Evolutionary conservation across 2,888 invertebrate genomes (phyloP).

Genomic region (Drosophila paracracens): DNA sequence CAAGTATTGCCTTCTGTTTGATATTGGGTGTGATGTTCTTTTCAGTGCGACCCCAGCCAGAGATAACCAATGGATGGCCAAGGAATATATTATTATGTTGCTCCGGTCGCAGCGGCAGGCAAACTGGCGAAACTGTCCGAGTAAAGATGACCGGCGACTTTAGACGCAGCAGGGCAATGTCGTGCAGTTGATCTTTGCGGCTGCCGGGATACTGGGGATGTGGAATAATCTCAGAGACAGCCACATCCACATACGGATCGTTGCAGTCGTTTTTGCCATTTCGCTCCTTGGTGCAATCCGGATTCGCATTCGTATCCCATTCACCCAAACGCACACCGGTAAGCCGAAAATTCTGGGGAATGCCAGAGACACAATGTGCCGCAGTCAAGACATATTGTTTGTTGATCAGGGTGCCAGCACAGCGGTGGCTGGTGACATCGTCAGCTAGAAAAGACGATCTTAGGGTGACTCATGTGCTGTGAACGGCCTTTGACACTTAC

Average conservation of each 20-base stretch:
- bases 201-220: conserved; percentile 88
- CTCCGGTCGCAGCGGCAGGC: conserved; percentile 85
- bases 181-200: conserved; percentile 87
- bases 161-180: conserved; percentile 90
- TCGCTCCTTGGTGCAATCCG: conserved; percentile 76
- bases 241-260: conserved; percentile 87
- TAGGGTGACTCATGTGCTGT: not conserved
- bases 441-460: conserved; percentile 85
- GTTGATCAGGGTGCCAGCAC: conserved; percentile 90
- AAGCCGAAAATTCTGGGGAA: conserved; percentile 88
- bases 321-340: conserved; percentile 83
- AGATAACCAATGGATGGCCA: conserved; percentile 85
- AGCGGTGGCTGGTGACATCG: conserved; percentile 88
- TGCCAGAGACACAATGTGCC: conserved; percentile 90
- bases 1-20: conserved; percentile 86
- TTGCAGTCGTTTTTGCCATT: conserved; percentile 86
- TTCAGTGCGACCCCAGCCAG: conserved; percentile 89
- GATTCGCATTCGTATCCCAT: conserved; percentile 80
- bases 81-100: conserved; percentile 81
- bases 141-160: conserved; percentile 86
- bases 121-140: conserved; percentile 87
- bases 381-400: conserved; percentile 90
- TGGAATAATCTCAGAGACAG: conserved; percentile 87
- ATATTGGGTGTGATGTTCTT: conserved; percentile 85
- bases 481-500: conserved; percentile 57